phyloP scores from a whole-genome alignment of 2,888 invertebrate genomes.

The Coremacera marginata region DNA sequence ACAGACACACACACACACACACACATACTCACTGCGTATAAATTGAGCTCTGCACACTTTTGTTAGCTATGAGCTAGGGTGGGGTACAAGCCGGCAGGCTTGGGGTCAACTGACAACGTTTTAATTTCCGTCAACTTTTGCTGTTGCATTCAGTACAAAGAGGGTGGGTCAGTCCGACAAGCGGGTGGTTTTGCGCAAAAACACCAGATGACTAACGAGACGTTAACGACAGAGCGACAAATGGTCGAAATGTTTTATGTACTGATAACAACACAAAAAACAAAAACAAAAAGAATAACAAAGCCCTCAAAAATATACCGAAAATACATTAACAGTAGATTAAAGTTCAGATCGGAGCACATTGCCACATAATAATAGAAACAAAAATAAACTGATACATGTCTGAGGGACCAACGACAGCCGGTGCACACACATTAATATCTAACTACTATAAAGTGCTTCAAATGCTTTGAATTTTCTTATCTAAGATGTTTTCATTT shows the following conservation, averaged over 20 bases:
- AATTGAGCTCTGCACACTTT: not conserved
- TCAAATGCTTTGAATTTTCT: too few species aligned
- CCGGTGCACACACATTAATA: too few species aligned
- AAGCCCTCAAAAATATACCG: not conserved
- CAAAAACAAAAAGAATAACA: conserved; percentile 5
- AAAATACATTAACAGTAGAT: conserved; percentile 20
- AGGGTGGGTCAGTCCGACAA: not conserved
- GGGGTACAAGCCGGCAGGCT: not conserved
- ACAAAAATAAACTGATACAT: too few species aligned
- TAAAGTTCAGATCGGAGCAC: not conserved
- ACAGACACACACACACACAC: too few species aligned
- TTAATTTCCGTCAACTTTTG: conserved; percentile 22
- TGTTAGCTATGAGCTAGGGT: not conserved
- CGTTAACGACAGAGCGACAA: conserved; percentile 12
- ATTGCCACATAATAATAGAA: conserved; percentile 25
- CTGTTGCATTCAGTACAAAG: not conserved
- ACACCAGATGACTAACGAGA: conserved; percentile 13
- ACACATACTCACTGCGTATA: not conserved
- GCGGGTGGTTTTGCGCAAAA: not conserved
- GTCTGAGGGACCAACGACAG: too few species aligned
- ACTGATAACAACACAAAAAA: not conserved
- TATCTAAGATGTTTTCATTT: too few species aligned
- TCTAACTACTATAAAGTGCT: too few species aligned
- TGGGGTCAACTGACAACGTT: conserved; percentile 31
- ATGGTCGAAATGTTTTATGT: conserved; percentile 17